phyloP scores from a whole-genome alignment of 2,113 vertebrate species.

The Elaphurus davidianus region DNA sequence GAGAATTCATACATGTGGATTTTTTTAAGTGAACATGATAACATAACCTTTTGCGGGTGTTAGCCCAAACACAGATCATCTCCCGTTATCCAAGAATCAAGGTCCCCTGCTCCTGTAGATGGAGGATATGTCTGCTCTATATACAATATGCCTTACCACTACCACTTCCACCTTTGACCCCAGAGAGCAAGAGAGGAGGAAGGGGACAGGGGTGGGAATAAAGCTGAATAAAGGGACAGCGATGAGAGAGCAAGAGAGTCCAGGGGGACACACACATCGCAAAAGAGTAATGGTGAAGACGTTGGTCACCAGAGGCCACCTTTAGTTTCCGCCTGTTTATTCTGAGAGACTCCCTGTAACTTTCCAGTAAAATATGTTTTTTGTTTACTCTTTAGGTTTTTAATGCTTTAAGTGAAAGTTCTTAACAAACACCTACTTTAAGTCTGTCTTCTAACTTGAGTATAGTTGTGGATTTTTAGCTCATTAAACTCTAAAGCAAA shows the following conservation, averaged over 20 bases:
- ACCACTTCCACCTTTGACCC: background rate
- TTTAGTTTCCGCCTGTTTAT: background rate
- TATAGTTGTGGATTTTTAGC: background rate
- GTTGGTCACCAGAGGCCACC: background rate
- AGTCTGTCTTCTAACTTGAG: background rate
- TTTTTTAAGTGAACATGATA: background rate
- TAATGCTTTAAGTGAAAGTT: background rate
- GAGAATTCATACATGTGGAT: background rate
- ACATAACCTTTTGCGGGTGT: background rate
- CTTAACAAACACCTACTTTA: background rate
- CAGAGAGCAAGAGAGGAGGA: background rate
- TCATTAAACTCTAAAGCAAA: conserved; percentile 8
- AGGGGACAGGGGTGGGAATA: background rate
- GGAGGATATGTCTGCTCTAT: background rate
- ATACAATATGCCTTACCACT: no score
- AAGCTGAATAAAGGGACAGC: background rate
- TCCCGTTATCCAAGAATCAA: background rate
- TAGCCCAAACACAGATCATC: background rate
- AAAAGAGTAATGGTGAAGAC: no score
- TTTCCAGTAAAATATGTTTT: background rate
- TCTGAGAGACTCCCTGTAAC: background rate
- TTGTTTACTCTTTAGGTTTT: background rate
- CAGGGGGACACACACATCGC: background rate
- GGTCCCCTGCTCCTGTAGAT: background rate
- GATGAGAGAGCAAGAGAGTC: background rate